phyloP scores from a whole-genome alignment of 1,140 invertebrate species.

The Papilio glaucus region DNA sequence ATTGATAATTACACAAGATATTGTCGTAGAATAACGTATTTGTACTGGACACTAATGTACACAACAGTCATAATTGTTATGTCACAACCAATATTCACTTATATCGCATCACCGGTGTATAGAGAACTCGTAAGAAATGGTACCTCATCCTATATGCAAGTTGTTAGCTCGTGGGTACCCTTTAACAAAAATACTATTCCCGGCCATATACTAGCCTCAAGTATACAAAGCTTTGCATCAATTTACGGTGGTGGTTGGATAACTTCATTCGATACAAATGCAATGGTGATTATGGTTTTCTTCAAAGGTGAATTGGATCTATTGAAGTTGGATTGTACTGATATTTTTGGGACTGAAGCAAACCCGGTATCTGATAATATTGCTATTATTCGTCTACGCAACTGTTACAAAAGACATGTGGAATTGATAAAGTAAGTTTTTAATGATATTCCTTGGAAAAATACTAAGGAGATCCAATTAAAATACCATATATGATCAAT shows the following conservation, averaged over 20 bases:
- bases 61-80: conserved; percentile 68
- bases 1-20: conserved; percentile 63
- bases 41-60: conserved; percentile 69
- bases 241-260: conserved; percentile 69
- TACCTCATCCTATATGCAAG: conserved; percentile 52
- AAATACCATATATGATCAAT: too few relatives aligned
- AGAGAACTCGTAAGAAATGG: conserved; percentile 62
- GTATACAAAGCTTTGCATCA: conserved; percentile 55
- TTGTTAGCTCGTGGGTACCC: conserved; percentile 66
- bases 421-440: conserved; percentile 55
- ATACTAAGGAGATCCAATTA: too few relatives aligned
- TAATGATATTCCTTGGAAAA: neutral
- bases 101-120: conserved; percentile 53
- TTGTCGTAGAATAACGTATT: conserved; percentile 67
- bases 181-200: conserved; percentile 57
- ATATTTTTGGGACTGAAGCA: conserved; percentile 51
- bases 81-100: conserved; percentile 64
- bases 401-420: conserved; percentile 55
- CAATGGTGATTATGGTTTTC: conserved; percentile 67
- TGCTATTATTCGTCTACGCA: conserved; percentile 46
- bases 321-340: conserved; percentile 52
- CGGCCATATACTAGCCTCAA: conserved; percentile 53
- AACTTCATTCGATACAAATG: conserved; percentile 62
- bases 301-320: conserved; percentile 60
- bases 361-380: conserved; percentile 39